A percentile compares a stretch with the other conserved stretches of the same genome.
Conservation (phyloP, 2,113 vertebrate species). For the Marcusenius ussheri region DNA sequence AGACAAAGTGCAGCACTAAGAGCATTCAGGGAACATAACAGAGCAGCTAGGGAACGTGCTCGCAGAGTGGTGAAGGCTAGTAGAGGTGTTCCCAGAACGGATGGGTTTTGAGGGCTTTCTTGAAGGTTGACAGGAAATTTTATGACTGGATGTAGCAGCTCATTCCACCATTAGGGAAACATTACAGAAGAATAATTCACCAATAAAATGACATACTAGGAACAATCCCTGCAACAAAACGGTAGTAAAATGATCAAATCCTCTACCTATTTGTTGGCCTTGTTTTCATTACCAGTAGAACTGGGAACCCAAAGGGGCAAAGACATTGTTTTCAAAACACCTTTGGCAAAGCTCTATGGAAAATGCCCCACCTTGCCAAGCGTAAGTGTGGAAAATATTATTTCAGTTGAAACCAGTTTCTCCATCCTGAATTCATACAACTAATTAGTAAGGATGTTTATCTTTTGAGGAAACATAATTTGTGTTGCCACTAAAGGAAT, state of each 20-base stretch:
- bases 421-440: background rate
- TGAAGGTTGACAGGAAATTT: background rate
- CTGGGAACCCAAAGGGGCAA: background rate
- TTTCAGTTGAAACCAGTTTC: background rate
- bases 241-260: conserved; percentile 2
- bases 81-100: background rate
- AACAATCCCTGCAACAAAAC: background rate
- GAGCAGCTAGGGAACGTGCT: background rate
- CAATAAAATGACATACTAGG: background rate
- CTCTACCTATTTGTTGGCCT: background rate
- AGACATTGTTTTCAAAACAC: background rate
- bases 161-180: background rate
- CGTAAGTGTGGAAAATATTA: background rate
- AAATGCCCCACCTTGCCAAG: background rate
- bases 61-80: background rate
- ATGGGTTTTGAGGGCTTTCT: background rate
- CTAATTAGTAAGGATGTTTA: background rate
- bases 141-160: background rate
- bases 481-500: background rate
- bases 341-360: background rate
- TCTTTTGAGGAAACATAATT: conserved; percentile 1
- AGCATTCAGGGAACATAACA: background rate
- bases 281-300: background rate
- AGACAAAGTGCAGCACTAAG: background rate
- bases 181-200: background rate